Conservation (phyloP, 2,113 vertebrate species). For the Cathartes aura region DNA sequence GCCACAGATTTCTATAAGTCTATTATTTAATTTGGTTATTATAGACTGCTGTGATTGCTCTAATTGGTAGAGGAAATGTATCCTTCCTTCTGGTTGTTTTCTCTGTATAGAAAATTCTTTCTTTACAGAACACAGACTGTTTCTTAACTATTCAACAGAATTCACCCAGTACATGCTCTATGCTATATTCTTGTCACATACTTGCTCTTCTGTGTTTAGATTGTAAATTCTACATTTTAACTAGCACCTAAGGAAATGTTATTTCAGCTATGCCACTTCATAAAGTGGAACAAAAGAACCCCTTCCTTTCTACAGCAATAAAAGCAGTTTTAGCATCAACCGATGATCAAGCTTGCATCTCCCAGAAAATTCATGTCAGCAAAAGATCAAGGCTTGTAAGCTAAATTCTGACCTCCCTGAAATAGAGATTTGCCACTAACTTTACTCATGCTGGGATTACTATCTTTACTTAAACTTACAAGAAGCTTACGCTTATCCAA, state of each 20-base stretch:
- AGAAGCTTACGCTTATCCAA: not conserved
- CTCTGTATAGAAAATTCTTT: not conserved
- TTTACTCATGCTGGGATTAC: not conserved
- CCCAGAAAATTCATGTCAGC: not conserved
- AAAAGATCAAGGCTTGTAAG: not conserved
- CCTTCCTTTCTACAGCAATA: not conserved
- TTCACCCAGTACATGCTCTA: not conserved
- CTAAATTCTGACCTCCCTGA: not conserved
- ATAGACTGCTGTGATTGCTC: not conserved
- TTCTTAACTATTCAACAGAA: not conserved
- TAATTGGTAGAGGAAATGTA: not conserved
- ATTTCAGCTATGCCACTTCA: not conserved
- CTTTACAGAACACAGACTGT: not conserved
- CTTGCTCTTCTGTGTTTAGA: not conserved
- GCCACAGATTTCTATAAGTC: not conserved
- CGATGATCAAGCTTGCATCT: not conserved
- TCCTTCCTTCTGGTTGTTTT: not conserved
- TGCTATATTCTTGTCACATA: not conserved
- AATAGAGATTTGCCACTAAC: not conserved
- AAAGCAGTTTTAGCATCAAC: not conserved
- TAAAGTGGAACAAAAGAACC: not conserved
- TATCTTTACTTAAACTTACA: not conserved
- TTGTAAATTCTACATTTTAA: not conserved
- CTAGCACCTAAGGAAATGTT: not conserved
- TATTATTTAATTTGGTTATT: slow-evolving; percentile 1